Evolutionary conservation across 1,140 invertebrate genomes (phyloP).

Genomic region (Psix sp.): DNA sequence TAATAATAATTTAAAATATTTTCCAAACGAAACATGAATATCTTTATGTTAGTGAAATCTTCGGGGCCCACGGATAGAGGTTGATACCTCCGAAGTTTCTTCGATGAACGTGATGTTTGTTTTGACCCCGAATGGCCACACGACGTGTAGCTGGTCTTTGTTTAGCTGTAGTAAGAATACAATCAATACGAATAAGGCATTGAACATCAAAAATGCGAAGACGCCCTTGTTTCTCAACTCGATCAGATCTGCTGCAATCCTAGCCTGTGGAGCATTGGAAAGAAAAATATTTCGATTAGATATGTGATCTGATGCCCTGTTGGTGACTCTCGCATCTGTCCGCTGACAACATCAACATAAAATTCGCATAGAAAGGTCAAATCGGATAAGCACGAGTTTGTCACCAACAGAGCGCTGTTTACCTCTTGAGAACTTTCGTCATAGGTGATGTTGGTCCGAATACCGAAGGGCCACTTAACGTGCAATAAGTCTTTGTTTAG

Average conservation of each 20-base stretch:
- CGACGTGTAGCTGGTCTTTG: conserved; percentile 96
- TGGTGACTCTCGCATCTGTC: conserved; percentile 46
- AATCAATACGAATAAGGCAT: conserved; percentile 98
- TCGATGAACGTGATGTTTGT: conserved; percentile 95
- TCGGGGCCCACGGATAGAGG: conserved; percentile 26
- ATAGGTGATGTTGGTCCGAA: conserved; percentile 95
- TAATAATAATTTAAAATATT: not conserved
- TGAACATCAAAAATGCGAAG: conserved; percentile 99
- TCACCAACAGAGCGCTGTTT: conserved; percentile 77
- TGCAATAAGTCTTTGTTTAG: conserved; percentile 96
- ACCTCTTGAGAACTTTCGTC: conserved; percentile 92
- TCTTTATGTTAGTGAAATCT: not conserved
- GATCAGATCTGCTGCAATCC: conserved; percentile 91
- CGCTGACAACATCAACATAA: not conserved
- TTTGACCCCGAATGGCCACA: conserved; percentile 95
- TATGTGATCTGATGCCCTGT: conserved; percentile 51
- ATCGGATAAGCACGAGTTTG: conserved; percentile 32
- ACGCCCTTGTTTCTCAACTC: conserved; percentile 97
- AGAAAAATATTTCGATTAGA: conserved; percentile 65
- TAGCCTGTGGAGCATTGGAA: conserved; percentile 80
- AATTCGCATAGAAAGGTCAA: not conserved
- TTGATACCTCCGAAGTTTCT: conserved; percentile 89
- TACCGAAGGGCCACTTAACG: conserved; percentile 95
- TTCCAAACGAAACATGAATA: not conserved
- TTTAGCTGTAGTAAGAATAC: conserved; percentile 98